Evolutionary conservation across 2,888 invertebrate genomes (phyloP), one percentile per base, ranked within the genome.

Genomic region (Spialia ferax): DNA sequence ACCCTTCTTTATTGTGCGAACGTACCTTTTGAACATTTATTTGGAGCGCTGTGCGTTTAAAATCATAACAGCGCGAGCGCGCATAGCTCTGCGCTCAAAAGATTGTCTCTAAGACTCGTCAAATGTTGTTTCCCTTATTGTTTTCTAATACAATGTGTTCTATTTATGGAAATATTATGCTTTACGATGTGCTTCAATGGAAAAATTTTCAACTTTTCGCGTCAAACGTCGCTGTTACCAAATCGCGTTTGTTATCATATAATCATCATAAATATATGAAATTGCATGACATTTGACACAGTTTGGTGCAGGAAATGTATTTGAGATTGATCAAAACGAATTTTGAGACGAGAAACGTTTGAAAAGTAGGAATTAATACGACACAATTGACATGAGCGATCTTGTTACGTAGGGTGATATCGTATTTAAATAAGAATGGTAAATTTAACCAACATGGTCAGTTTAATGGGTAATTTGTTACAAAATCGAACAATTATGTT

Each of bases 381-480:
- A 60, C 52, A 6, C 50, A 60, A 60, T 59, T 42, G 42, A 22
- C 65, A 52, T 59, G n/a, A 29, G 38, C 59, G 59, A 66, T 66
- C 59, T 66, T 11, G 23, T 66, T 66, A 66, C 65, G 42, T 35
- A 66, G 65, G 65, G 65, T 66, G 59, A 52, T 52, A 66, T 66
- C 59, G 59, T 60, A 29, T 66, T 59, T 54, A 66, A 52, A 26
- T 66, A 38, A 13, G n/a, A 59, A 66, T 52, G 52, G 52, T 60
- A 26, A 66, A 59, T 66, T 66, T 52, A 52, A 7, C 59, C 4
- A 18, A 60, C 52, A 42, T 52, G 29, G 59, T 38, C 23, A 35
- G 42, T 59, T 50, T 59, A 59, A 65, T 59, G 38, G 23, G 38
- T 66, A 66, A 66, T 60, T 35, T 60, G 42, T 52, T 26, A 59